phyloP scores from a whole-genome alignment of 1,140 invertebrate genomes.

The Ectropis grisescens region DNA sequence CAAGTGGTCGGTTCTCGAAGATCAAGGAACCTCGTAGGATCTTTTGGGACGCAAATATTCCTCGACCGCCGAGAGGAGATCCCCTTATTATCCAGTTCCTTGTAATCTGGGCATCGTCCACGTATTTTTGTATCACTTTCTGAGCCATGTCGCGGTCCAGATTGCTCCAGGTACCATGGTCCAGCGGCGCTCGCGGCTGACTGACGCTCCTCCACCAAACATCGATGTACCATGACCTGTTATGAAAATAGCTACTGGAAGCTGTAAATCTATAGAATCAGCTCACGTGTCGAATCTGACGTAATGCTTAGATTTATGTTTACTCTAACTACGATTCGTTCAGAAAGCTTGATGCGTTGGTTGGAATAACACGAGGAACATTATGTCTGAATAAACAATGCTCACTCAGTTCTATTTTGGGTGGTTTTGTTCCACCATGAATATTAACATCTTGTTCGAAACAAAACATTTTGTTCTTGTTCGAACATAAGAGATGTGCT shows the following conservation, averaged over 20 bases:
- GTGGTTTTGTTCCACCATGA: too few relatives aligned
- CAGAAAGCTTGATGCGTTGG: too few relatives aligned
- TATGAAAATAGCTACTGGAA: conserved; percentile 58
- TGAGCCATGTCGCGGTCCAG: too few relatives aligned
- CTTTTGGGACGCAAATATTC: conserved; percentile 74
- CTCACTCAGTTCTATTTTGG: too few relatives aligned
- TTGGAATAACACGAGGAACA: too few relatives aligned
- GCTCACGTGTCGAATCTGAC: conserved; percentile 38
- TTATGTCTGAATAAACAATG: too few relatives aligned
- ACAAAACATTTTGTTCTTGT: too few relatives aligned
- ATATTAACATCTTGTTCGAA: too few relatives aligned
- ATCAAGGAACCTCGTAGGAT: conserved; percentile 76
- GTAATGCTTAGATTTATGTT: too few relatives aligned
- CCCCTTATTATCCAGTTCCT: conserved; percentile 55
- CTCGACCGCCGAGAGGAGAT: conserved; percentile 74
- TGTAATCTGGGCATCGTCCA: conserved; percentile 5
- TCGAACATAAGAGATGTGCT: too few relatives aligned
- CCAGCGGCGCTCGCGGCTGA: conserved; percentile 28
- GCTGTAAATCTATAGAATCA: conserved; percentile 39
- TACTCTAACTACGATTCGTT: too few relatives aligned
- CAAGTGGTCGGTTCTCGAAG: conserved; percentile 74
- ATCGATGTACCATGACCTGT: conserved; percentile 36
- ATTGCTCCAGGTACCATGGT: conserved; percentile 13
- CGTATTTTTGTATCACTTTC: conserved; percentile 5
- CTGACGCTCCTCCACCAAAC: conserved; percentile 28